Conservation (phyloP, 2,797 vertebrate genomes). For the Clarias pachynema region DNA sequence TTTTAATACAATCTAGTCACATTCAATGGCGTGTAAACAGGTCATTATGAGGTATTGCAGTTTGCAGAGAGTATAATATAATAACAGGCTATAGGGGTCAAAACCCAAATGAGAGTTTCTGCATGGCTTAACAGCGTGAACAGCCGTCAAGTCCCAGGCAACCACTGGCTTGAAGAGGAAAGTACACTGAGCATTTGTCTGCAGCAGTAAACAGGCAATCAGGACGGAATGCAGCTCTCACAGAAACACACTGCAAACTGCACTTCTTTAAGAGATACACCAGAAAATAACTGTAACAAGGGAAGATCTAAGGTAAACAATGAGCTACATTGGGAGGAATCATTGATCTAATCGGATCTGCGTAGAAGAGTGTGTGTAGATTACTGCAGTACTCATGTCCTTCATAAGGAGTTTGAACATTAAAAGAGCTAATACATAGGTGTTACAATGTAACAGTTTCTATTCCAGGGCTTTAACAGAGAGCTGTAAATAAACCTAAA, state of each 20-base stretch:
- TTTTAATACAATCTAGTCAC: neutral
- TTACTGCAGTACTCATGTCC: neutral
- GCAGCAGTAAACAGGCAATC: conserved; percentile 55
- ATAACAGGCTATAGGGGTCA: neutral
- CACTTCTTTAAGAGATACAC: neutral
- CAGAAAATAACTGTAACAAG: neutral
- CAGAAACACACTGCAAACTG: conserved; percentile 17
- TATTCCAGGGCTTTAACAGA: neutral
- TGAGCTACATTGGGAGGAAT: neutral
- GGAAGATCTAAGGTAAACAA: neutral
- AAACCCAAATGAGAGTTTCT: conserved; percentile 20
- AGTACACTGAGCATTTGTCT: conserved; percentile 48
- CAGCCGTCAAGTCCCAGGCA: conserved; percentile 18
- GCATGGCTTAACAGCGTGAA: conserved; percentile 22
- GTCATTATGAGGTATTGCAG: neutral
- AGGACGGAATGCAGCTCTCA: conserved; percentile 52
- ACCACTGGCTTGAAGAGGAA: conserved; percentile 41
- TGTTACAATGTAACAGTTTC: too few relatives aligned
- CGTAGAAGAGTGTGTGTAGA: neutral
- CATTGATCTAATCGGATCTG: neutral
- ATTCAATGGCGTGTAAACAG: neutral
- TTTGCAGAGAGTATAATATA: neutral
- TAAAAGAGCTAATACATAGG: neutral
- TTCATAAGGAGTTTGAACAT: neutral
- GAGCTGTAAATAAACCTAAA: neutral